Evolutionary conservation across 1,140 invertebrate genomes (phyloP).

Genomic region (Calosoma granatense): DNA sequence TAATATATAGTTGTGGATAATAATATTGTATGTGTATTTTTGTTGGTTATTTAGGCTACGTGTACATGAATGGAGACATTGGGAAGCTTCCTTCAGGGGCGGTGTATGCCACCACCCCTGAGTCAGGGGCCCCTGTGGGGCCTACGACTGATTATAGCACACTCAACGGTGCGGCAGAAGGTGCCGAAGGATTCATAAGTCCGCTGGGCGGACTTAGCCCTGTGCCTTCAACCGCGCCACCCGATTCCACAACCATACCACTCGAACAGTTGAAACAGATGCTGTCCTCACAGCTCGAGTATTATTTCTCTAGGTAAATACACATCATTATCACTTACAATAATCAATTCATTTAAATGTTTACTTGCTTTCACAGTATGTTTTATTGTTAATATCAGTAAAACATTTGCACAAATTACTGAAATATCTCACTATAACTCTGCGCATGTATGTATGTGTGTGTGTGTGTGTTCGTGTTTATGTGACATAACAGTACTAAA

Average conservation of each 20-base stretch:
- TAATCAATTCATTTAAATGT: background rate
- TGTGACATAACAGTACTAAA: background rate
- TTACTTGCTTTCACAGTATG: no score
- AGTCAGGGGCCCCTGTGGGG: conserved; percentile 16
- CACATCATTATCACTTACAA: background rate
- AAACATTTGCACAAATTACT: no score
- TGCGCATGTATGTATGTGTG: no score
- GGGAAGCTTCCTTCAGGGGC: conserved; percentile 57
- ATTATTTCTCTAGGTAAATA: conserved; percentile 74
- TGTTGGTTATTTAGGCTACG: conserved; percentile 45
- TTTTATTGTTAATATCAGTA: no score
- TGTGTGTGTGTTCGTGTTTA: no score
- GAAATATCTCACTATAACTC: no score
- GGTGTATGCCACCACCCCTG: conserved; percentile 42
- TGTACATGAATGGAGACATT: conserved; percentile 71
- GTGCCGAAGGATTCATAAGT: conserved; percentile 24
- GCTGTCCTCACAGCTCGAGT: conserved; percentile 76
- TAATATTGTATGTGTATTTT: no score
- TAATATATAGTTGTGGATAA: no score
- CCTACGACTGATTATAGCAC: conserved; percentile 15
- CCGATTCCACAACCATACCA: conserved; percentile 26
- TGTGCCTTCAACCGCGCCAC: conserved; percentile 23
- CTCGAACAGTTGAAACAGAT: conserved; percentile 67
- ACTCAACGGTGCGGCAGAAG: conserved; percentile 31
- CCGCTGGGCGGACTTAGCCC: conserved; percentile 16